Evolutionary conservation across 1,140 invertebrate genomes (phyloP).

Genomic region (Drosophila rufa): DNA sequence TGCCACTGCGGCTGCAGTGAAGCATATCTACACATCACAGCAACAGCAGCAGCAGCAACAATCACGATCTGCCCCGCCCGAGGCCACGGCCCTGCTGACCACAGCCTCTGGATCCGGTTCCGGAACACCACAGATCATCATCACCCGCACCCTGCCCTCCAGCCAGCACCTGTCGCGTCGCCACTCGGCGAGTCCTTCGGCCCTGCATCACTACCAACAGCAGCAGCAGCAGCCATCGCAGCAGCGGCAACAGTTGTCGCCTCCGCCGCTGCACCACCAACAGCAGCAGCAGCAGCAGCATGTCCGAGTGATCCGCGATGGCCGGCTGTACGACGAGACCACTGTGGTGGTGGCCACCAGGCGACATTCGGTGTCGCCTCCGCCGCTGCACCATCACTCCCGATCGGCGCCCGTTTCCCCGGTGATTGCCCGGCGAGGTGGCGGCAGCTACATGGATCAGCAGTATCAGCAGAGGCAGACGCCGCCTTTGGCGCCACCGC

Average conservation of each 20-base stretch:
- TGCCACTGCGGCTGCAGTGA: conserved; percentile 37
- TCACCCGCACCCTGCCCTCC: conserved; percentile 67
- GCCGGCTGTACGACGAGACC: conserved; percentile 77
- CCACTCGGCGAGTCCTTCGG: conserved; percentile 76
- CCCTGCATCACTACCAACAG: conserved; percentile 52
- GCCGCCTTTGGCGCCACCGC: conserved; percentile 55
- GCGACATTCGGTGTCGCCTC: conserved; percentile 76
- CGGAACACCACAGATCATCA: conserved; percentile 71
- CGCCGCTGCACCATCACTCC: conserved; percentile 77
- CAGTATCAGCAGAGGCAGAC: conserved; percentile 68
- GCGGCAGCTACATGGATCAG: conserved; percentile 45
- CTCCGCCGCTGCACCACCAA: conserved; percentile 72
- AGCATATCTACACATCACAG: conserved; percentile 53
- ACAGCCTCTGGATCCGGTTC: conserved; percentile 24
- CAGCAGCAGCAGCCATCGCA: conserved; percentile 36
- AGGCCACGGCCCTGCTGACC: conserved; percentile 39
- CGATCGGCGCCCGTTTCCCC: conserved; percentile 75
- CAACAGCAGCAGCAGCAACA: conserved; percentile 37
- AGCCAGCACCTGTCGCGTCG: conserved; percentile 66
- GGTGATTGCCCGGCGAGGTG: conserved; percentile 52
- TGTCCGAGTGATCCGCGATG: conserved; percentile 81
- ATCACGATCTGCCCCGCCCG: conserved; percentile 15
- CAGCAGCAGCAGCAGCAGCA: conserved; percentile 61
- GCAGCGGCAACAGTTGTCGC: conserved; percentile 51
- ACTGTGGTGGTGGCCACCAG: conserved; percentile 44